Evolutionary conservation across 1,140 invertebrate genomes (phyloP).

Genomic region (Battus philenor): DNA sequence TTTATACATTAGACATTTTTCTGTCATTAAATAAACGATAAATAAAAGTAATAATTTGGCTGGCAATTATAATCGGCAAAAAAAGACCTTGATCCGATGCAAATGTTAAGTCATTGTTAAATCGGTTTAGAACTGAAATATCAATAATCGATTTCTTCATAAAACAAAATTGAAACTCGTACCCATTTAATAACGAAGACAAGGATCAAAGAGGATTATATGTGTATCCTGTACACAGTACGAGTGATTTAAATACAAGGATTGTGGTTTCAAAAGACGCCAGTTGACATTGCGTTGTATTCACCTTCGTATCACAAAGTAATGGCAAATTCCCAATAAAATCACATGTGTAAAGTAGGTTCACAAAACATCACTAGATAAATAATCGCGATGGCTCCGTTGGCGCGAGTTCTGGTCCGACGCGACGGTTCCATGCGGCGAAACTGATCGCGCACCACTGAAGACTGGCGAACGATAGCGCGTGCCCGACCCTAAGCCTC

Average conservation of each 20-base stretch:
- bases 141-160: constrained; percentile 3
- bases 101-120: constrained; percentile 11
- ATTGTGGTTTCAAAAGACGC: constrained; percentile 1
- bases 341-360: constrained; percentile 31
- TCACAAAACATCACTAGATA: constrained; percentile 60
- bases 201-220: constrained; percentile 14
- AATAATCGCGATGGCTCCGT: constrained; percentile 47
- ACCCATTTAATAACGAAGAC: constrained; percentile 5
- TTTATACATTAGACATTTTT: background rate
- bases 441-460: constrained; percentile 59
- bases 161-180: constrained; percentile 1
- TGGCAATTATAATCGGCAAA: constrained; percentile 4
- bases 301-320: constrained; percentile 40
- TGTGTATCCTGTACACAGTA: constrained; percentile 17
- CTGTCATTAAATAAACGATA: too few species aligned
- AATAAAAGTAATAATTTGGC: too few species aligned
- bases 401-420: constrained; percentile 31
- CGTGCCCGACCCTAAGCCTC: constrained; percentile 53
- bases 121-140: constrained; percentile 9
- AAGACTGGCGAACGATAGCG: constrained; percentile 66
- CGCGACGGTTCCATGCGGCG: constrained; percentile 49
- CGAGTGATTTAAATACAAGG: constrained; percentile 18
- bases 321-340: constrained; percentile 38
- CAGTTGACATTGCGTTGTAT: constrained; percentile 25
- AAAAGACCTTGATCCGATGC: constrained; percentile 9